Percentiles rank a stretch among this genome's conserved stretches.
phyloP scores from a whole-genome alignment of 2,797 vertebrate species.

The Malacoctenus gilli region DNA sequence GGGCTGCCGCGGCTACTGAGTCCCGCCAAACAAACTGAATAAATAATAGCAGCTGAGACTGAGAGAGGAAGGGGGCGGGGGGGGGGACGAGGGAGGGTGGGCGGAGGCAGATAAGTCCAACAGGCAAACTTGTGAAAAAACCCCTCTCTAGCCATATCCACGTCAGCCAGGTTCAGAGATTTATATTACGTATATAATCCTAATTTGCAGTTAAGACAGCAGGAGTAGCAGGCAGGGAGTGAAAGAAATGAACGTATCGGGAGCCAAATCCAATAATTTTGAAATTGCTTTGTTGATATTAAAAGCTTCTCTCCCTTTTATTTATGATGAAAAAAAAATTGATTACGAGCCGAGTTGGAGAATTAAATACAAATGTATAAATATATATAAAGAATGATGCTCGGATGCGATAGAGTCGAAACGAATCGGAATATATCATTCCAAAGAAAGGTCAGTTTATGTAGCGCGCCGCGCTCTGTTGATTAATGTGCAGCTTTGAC shows the following conservation, averaged over 20 bases:
- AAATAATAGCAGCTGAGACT: slow-evolving; percentile 85
- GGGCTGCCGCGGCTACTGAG: slow-evolving; percentile 88
- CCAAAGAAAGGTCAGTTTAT: slow-evolving; percentile 12
- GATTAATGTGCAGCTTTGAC: slow-evolving; percentile 27
- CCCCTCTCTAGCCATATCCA: slow-evolving; percentile 67
- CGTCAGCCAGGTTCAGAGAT: slow-evolving; percentile 66
- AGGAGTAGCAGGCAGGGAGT: slow-evolving; percentile 16
- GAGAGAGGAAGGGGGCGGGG: slow-evolving; percentile 21
- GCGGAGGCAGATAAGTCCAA: slow-evolving; percentile 38
- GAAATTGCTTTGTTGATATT: slow-evolving; percentile 25
- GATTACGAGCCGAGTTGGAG: background rate
- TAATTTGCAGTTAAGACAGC: slow-evolving; percentile 50
- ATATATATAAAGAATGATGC: too few relatives aligned
- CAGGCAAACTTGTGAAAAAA: slow-evolving; percentile 65
- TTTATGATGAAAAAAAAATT: slow-evolving; percentile 6
- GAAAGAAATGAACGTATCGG: slow-evolving; percentile 14
- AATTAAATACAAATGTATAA: background rate
- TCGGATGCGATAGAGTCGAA: background rate
- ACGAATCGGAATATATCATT: slow-evolving; percentile 3
- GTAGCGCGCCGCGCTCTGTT: background rate
- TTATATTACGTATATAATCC: slow-evolving; percentile 67
- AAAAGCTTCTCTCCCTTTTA: slow-evolving; percentile 4
- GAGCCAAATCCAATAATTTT: slow-evolving; percentile 28
- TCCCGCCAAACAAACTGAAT: slow-evolving; percentile 93
- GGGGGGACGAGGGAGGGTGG: slow-evolving; percentile 4